Percentiles rank a stretch among this genome's conserved stretches.
These are phyloP conservation scores for Halcyon smyrnensis DNA, from an alignment of 2,797 vertebrate genomes.

Conservation along the genomic window DNA sequence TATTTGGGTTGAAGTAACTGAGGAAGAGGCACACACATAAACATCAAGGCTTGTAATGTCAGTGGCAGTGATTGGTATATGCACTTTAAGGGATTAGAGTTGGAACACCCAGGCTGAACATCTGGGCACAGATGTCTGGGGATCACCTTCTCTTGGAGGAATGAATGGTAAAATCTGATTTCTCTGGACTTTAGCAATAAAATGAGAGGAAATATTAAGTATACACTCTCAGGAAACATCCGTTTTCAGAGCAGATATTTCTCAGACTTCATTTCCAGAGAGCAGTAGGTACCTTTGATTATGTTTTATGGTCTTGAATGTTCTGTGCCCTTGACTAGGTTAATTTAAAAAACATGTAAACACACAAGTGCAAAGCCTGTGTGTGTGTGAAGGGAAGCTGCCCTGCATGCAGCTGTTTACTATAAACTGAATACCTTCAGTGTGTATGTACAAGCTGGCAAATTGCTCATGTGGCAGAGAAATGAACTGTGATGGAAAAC, in stretches of 20 bases:
- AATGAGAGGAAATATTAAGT: neutral
- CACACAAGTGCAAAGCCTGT: neutral
- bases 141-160: neutral
- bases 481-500: slow-evolving; percentile 31
- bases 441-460: neutral
- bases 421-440: neutral
- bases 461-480: neutral
- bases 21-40: neutral
- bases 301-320: neutral
- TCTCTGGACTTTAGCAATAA: neutral
- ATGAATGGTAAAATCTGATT: neutral
- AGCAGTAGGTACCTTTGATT: neutral
- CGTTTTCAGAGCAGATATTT: neutral
- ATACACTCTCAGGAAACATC: neutral
- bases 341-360: neutral
- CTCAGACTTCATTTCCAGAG: neutral
- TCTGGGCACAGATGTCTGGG: neutral
- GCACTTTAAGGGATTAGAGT: neutral
- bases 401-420: slow-evolving; percentile 3
- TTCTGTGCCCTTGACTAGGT: neutral
- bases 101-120: neutral
- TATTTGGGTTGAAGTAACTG: neutral
- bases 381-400: neutral
- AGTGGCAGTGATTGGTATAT: neutral
- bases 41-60: neutral